phyloP scores from a whole-genome alignment of 1,140 invertebrate species.

The Drosophila oshimai region DNA sequence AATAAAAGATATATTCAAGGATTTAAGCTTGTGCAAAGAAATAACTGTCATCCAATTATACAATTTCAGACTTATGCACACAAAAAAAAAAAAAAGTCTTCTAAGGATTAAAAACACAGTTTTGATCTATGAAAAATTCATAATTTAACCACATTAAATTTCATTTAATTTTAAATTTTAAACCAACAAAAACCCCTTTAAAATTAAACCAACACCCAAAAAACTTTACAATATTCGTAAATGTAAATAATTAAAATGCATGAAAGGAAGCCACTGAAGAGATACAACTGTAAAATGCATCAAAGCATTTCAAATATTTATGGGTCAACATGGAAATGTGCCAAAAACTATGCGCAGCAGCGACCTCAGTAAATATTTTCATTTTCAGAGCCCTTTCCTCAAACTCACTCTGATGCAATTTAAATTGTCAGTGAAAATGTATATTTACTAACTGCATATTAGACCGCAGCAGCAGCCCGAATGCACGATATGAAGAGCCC shows the following conservation, averaged over 20 bases:
- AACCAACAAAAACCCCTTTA: background rate
- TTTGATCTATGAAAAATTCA: too few relatives aligned
- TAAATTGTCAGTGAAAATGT: slow-evolving; percentile 35
- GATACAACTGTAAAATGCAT: slow-evolving; percentile 36
- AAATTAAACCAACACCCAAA: background rate
- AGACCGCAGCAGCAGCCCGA: slow-evolving; percentile 46
- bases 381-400: background rate
- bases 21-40: background rate
- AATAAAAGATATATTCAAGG: background rate
- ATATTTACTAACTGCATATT: slow-evolving; percentile 54
- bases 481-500: slow-evolving; percentile 37
- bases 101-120: too few relatives aligned
- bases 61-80: too few relatives aligned
- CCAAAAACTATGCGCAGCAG: slow-evolving; percentile 14
- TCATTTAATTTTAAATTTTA: background rate
- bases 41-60: too few relatives aligned
- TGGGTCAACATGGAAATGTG: slow-evolving; percentile 42
- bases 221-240: slow-evolving; percentile 5
- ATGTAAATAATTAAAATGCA: slow-evolving; percentile 25
- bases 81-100: too few relatives aligned
- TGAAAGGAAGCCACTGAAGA: background rate
- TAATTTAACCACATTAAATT: too few relatives aligned
- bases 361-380: slow-evolving; percentile 31
- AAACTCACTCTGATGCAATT: slow-evolving; percentile 19
- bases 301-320: slow-evolving; percentile 54